Percentiles rank a stretch among this genome's conserved stretches.
These are phyloP conservation scores for Andrena minutula DNA, from an alignment of 2,888 invertebrate genomes.

Conservation along the genomic window DNA sequence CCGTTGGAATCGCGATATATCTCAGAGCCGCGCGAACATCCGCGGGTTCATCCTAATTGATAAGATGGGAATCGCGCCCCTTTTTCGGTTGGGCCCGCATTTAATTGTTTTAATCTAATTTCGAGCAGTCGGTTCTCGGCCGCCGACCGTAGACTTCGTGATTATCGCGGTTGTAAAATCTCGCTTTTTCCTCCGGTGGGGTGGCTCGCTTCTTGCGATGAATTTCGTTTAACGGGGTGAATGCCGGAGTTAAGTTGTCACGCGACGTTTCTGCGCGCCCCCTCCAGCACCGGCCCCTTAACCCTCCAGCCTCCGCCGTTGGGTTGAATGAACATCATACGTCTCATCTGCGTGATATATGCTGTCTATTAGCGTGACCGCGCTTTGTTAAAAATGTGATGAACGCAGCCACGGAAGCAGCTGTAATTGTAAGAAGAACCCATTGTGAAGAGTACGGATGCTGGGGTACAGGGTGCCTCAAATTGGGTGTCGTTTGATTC, in stretches of 20 bases:
- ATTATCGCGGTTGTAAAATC: constrained; percentile 51
- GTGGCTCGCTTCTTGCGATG: constrained; percentile 47
- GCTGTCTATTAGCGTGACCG: constrained; percentile 33
- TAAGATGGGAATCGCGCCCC: constrained; percentile 48
- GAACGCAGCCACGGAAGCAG: background rate
- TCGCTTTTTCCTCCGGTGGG: constrained; percentile 20
- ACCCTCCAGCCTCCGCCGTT: background rate
- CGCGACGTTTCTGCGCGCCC: constrained; percentile 32
- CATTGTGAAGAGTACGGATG: constrained; percentile 12
- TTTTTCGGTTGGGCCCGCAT: constrained; percentile 18
- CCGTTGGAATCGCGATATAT: constrained; percentile 25
- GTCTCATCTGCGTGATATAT: constrained; percentile 48
- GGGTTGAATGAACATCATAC: constrained; percentile 36
- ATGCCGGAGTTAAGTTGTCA: constrained; percentile 51
- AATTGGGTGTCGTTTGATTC: background rate
- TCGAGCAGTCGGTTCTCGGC: background rate
- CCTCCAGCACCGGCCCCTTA: background rate
- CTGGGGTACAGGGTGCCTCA: background rate
- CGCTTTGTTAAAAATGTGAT: constrained; percentile 51
- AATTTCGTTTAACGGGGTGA: constrained; percentile 47
- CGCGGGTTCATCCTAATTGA: constrained; percentile 50
- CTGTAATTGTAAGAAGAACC: constrained; percentile 23
- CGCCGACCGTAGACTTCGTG: constrained; percentile 24
- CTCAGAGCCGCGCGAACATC: constrained; percentile 31
- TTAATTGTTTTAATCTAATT: constrained; percentile 57